These are phyloP conservation scores for Acrobasis repandana DNA, from an alignment of 2,888 invertebrate species.

Conservation along the genomic window DNA sequence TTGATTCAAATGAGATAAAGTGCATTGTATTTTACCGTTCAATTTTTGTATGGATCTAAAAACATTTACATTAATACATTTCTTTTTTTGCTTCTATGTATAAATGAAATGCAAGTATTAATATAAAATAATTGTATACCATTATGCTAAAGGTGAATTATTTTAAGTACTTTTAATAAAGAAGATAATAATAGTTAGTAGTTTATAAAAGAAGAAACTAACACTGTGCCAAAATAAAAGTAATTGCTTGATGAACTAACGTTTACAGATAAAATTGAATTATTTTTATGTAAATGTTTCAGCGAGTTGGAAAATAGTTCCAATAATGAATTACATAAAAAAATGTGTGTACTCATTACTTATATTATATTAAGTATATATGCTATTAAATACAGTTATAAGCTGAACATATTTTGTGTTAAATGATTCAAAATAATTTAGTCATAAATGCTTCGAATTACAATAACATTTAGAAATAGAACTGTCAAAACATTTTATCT, in stretches of 20 bases:
- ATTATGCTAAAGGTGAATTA: conserved; percentile 28
- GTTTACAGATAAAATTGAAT: neutral
- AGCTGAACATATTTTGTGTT: neutral
- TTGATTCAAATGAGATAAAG: neutral
- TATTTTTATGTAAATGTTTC: neutral
- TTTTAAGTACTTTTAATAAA: conserved; percentile 28
- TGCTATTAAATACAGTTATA: neutral
- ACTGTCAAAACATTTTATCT: no score
- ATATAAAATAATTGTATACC: conserved; percentile 29
- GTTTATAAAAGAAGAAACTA: conserved; percentile 48
- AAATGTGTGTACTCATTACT: neutral
- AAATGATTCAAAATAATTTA: neutral
- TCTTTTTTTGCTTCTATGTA: conserved; percentile 2
- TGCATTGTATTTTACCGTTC: neutral
- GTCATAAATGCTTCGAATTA: neutral
- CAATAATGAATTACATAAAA: neutral
- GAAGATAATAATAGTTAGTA: conserved; percentile 27
- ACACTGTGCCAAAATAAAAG: conserved; percentile 67
- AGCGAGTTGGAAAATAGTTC: neutral
- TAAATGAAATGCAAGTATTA: conserved; percentile 21
- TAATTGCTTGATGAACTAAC: conserved; percentile 33
- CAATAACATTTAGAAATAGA: no score
- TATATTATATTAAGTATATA: neutral
- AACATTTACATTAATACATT: conserved; percentile 18
- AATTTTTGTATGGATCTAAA: neutral